A percentile compares a stretch with the other conserved stretches of the same genome.
phyloP scores from a whole-genome alignment of 2,113 vertebrate genomes.

The Rhadina sibilatrix region DNA sequence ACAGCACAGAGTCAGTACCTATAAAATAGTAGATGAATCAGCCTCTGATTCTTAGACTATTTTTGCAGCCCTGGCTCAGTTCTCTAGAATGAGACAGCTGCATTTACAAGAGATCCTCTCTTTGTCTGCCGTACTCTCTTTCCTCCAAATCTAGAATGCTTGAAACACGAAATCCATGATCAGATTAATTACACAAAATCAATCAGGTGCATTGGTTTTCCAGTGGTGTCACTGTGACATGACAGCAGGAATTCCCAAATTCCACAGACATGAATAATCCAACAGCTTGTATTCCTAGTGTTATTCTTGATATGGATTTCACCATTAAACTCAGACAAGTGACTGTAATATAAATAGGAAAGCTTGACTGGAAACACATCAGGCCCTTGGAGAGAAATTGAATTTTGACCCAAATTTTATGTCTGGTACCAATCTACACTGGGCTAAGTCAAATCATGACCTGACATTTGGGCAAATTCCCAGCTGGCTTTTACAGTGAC shows the following conservation, averaged over 20 bases:
- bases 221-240: neutral
- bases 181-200: conserved; percentile 14
- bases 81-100: neutral
- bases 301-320: neutral
- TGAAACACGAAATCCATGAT: neutral
- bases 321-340: neutral
- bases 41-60: neutral
- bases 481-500: conserved; percentile 11
- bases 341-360: conserved; percentile 11
- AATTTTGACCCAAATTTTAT: conserved; percentile 24
- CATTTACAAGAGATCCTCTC: neutral
- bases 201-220: neutral
- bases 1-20: neutral
- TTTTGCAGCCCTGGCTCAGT: neutral
- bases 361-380: neutral
- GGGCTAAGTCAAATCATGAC: neutral
- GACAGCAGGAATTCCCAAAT: conserved; percentile 11
- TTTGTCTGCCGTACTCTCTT: neutral
- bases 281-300: neutral
- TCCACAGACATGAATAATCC: neutral
- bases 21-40: neutral
- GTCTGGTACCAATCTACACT: neutral
- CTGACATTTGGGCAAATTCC: neutral
- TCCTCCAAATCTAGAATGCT: neutral
- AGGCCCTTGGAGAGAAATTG: neutral